Conservation (phyloP, 2,797 vertebrate genomes). For the Leontopithecus rosalia region DNA sequence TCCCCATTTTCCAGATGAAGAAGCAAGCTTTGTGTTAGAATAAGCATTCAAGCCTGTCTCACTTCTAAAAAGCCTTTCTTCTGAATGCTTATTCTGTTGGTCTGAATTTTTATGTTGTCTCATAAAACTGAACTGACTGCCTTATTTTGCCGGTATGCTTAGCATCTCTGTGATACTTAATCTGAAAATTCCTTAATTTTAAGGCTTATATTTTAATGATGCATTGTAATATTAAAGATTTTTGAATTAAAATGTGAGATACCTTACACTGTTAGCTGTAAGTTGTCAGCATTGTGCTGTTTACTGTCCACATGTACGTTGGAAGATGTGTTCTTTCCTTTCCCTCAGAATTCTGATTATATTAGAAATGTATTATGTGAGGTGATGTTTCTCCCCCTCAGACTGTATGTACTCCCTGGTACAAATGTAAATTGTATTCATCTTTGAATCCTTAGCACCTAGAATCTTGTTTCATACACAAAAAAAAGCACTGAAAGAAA, state of each 20-base stretch:
- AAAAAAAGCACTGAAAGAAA: background rate
- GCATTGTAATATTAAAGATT: background rate
- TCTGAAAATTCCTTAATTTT: background rate
- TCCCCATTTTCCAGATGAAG: background rate
- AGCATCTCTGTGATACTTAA: background rate
- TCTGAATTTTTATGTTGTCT: background rate
- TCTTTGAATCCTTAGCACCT: background rate
- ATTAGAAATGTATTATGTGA: fast-evolving
- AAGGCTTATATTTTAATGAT: background rate
- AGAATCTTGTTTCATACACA: background rate
- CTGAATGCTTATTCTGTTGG: background rate
- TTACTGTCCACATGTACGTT: background rate
- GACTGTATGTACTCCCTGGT: background rate
- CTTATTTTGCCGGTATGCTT: background rate
- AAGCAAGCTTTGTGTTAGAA: background rate
- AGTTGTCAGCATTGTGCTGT: fast-evolving
- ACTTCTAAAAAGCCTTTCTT: background rate
- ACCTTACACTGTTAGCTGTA: background rate
- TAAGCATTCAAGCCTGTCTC: background rate
- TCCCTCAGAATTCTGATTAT: background rate
- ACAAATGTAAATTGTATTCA: background rate
- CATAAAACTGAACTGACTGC: background rate
- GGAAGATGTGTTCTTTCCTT: background rate
- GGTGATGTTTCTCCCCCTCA: too few species aligned
- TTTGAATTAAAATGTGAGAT: background rate